These are phyloP conservation scores for Idaea straminata DNA, from an alignment of 2,888 invertebrate species.

Conservation along the genomic window DNA sequence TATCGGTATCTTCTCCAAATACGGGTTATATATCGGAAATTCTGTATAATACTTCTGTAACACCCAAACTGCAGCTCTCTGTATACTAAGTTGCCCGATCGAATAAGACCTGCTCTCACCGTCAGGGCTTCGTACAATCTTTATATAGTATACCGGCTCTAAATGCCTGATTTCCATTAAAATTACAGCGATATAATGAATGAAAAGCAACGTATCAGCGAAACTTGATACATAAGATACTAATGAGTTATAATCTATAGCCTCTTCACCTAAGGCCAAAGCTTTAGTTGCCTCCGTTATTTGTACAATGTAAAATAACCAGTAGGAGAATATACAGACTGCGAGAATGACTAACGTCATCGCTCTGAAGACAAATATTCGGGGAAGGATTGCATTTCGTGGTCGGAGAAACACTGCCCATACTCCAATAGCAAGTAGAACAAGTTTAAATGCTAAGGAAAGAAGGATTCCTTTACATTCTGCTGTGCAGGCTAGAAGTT, in stretches of 20 bases:
- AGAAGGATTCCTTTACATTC: constrained; percentile 97
- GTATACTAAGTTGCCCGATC: constrained; percentile 95
- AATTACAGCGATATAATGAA: constrained; percentile 96
- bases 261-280: constrained; percentile 88
- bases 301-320: constrained; percentile 98
- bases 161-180: constrained; percentile 95
- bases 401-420: constrained; percentile 96
- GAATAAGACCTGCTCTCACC: constrained; percentile 93
- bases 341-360: constrained; percentile 93
- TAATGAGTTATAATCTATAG: constrained; percentile 91
- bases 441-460: constrained; percentile 93
- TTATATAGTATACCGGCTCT: constrained; percentile 93
- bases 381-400: constrained; percentile 92
- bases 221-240: constrained; percentile 96
- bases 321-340: constrained; percentile 96
- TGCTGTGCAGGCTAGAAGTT: constrained; percentile 90
- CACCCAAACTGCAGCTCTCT: constrained; percentile 96
- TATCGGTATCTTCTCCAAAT: constrained; percentile 93
- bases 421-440: constrained; percentile 92
- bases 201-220: constrained; percentile 95
- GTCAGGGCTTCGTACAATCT: constrained; percentile 97
- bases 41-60: constrained; percentile 97
- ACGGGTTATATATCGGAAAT: constrained; percentile 98
- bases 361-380: constrained; percentile 94
- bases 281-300: constrained; percentile 90